Evolutionary conservation across 2,113 vertebrate species (phyloP).

Genomic region (Centropus unirufus): DNA sequence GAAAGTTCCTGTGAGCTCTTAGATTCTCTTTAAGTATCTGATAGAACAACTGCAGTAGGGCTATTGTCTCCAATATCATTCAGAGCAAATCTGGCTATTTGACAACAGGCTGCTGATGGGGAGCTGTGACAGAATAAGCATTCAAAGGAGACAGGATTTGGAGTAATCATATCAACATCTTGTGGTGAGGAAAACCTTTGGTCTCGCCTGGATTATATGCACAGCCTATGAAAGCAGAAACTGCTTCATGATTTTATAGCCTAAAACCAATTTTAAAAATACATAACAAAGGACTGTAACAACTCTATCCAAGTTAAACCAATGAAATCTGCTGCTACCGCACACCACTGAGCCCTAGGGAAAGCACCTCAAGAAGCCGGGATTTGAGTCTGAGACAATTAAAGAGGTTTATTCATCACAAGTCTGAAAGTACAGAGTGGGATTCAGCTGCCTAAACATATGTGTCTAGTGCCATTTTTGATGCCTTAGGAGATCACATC

Average conservation of each 20-base stretch:
- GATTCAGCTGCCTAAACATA: constrained; percentile 64
- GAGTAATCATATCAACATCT: constrained; percentile 52
- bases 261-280: constrained; percentile 59
- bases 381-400: constrained; percentile 50
- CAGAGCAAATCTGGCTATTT: constrained; percentile 19
- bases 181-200: constrained; percentile 54
- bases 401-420: constrained; percentile 47
- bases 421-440: constrained; percentile 43
- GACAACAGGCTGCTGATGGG: constrained; percentile 4
- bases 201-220: constrained; percentile 13
- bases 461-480: constrained; percentile 38
- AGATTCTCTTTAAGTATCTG: neutral
- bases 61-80: neutral
- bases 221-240: constrained; percentile 49
- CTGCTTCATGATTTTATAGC: constrained; percentile 32
- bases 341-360: constrained; percentile 48
- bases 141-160: constrained; percentile 49
- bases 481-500: neutral
- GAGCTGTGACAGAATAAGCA: neutral
- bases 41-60: neutral
- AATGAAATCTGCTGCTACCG: constrained; percentile 39
- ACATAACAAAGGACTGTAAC: constrained; percentile 61
- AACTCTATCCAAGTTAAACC: constrained; percentile 57
- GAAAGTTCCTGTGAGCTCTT: neutral
- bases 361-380: constrained; percentile 53